These are phyloP conservation scores for Bos indicus DNA, from an alignment of 2,113 vertebrate genomes.

Conservation along the genomic window DNA sequence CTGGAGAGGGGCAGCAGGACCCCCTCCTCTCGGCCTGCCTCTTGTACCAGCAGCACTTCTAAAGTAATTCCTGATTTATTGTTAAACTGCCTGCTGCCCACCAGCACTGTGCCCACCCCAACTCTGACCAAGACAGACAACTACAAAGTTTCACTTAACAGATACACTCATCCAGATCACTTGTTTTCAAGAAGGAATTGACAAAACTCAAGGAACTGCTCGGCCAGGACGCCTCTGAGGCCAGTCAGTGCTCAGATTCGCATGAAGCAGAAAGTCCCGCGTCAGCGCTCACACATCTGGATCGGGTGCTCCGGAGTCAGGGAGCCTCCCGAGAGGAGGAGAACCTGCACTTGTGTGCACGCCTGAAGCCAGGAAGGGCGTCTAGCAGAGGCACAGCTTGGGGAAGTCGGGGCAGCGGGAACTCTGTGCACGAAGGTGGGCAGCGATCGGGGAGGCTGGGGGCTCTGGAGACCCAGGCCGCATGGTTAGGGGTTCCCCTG, in stretches of 20 bases:
- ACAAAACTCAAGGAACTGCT: neutral
- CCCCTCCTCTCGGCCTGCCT: neutral
- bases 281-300: neutral
- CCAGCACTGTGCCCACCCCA: neutral
- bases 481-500: no score
- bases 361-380: neutral
- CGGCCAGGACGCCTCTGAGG: neutral
- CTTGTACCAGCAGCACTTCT: neutral
- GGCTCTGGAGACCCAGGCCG: neutral
- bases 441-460: rapidly evolving
- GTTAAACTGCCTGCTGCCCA: neutral
- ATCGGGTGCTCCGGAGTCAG: neutral
- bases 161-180: neutral
- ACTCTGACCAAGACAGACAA: neutral
- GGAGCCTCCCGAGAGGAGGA: neutral
- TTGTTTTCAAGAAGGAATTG: neutral
- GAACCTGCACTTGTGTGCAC: rapidly evolving
- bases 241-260: neutral
- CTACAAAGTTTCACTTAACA: neutral
- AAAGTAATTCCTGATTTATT: neutral
- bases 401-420: rapidly evolving
- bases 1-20: neutral
- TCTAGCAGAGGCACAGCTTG: neutral
- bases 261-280: neutral
- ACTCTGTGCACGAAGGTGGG: neutral